Percentiles rank a stretch among this genome's conserved stretches.
phyloP scores from a whole-genome alignment of 2,888 invertebrate genomes.

The Cheilosia soror region DNA sequence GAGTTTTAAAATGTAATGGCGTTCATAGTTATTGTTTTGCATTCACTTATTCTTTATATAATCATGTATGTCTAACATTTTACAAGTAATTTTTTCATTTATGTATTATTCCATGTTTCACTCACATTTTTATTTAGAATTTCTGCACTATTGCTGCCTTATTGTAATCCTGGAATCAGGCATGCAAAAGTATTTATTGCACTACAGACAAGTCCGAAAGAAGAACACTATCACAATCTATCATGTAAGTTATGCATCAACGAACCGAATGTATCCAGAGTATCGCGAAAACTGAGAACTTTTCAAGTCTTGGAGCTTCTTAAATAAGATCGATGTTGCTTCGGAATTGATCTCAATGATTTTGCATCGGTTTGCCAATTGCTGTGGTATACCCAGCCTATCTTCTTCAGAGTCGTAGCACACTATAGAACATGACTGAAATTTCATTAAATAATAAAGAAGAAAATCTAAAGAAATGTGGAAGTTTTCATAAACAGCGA shows the following conservation, averaged over 20 bases:
- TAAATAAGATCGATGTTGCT: slow-evolving; percentile 66
- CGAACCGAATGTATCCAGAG: slow-evolving; percentile 31
- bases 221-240: slow-evolving; percentile 1
- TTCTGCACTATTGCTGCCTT: slow-evolving; percentile 17
- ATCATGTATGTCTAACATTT: not conserved
- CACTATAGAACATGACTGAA: slow-evolving; percentile 14
- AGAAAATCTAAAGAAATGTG: not conserved
- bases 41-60: not conserved
- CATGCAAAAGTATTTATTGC: slow-evolving; percentile 31
- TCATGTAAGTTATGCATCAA: not conserved
- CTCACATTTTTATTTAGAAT: slow-evolving; percentile 56
- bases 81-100: not conserved
- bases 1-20: too few relatives aligned
- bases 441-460: slow-evolving; percentile 41
- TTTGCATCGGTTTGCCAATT: slow-evolving; percentile 62
- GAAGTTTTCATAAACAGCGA: not conserved
- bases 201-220: not conserved
- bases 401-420: not conserved
- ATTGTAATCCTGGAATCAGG: slow-evolving; percentile 42
- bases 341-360: slow-evolving; percentile 45
- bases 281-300: slow-evolving; percentile 62
- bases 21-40: not conserved
- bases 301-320: slow-evolving; percentile 15
- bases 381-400: not conserved
- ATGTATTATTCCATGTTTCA: not conserved